These are phyloP conservation scores for Endomychus coccineus DNA, from an alignment of 2,888 invertebrate genomes.

Conservation along the genomic window DNA sequence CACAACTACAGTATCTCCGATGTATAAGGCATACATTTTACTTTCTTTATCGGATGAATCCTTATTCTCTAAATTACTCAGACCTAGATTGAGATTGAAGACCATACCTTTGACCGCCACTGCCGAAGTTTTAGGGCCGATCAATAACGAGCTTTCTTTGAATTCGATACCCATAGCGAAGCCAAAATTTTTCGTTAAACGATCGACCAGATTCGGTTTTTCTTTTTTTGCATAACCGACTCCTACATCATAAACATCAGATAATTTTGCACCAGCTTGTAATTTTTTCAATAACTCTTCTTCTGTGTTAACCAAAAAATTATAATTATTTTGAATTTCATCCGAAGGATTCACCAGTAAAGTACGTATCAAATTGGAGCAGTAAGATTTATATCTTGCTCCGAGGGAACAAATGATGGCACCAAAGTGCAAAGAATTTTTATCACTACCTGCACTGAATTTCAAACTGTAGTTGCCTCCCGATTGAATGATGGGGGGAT, in stretches of 20 bases:
- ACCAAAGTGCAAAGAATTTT: constrained; percentile 90
- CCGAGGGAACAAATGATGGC: constrained; percentile 93
- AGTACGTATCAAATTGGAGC: constrained; percentile 95
- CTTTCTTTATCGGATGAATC: constrained; percentile 79
- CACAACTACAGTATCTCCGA: constrained; percentile 95
- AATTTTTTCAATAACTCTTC: constrained; percentile 84
- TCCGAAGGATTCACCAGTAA: constrained; percentile 89
- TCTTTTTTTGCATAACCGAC: constrained; percentile 77
- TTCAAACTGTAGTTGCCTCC: constrained; percentile 93
- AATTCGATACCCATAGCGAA: constrained; percentile 99
- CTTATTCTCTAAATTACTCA: constrained; percentile 75
- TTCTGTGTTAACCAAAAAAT: constrained; percentile 80
- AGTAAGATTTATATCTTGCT: constrained; percentile 93
- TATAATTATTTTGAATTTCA: constrained; percentile 77
- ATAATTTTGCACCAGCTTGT: constrained; percentile 73
- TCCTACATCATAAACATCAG: constrained; percentile 80
- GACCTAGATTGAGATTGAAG: constrained; percentile 91
- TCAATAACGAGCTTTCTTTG: constrained; percentile 85
- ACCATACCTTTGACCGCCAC: constrained; percentile 88
- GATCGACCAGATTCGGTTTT: constrained; percentile 76
- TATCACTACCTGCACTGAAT: constrained; percentile 92
- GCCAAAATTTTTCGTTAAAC: constrained; percentile 90
- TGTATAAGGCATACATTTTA: constrained; percentile 86
- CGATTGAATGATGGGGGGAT: constrained; percentile 97
- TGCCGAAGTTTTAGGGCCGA: constrained; percentile 81